Evolutionary conservation across 2,797 vertebrate genomes (phyloP).

Genomic region (Hoplostethus atlanticus): DNA sequence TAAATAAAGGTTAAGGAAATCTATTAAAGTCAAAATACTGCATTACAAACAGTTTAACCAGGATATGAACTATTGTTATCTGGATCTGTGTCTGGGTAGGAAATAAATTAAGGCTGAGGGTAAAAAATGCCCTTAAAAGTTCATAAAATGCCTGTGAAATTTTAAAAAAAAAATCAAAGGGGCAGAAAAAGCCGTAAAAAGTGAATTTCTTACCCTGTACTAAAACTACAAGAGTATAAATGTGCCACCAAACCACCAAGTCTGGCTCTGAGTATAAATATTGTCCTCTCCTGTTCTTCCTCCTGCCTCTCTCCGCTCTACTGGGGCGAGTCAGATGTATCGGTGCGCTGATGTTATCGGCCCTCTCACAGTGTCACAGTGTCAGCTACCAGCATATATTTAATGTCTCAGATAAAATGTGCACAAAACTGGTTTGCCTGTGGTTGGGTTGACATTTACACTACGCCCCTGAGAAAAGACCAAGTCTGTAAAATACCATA

Average conservation of each 20-base stretch:
- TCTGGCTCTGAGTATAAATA: background rate
- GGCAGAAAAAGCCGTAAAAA: no score
- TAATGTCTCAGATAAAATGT: constrained; percentile 23
- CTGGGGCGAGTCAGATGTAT: background rate
- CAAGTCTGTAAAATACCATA: constrained; percentile 62
- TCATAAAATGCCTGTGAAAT: no score
- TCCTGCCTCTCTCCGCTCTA: background rate
- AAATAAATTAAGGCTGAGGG: no score
- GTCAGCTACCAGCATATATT: constrained; percentile 40
- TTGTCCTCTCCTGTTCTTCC: background rate
- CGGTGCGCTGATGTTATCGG: constrained; percentile 20
- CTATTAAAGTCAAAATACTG: background rate
- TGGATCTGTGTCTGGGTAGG: no score
- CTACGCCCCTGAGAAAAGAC: constrained; percentile 46
- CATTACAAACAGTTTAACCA: background rate
- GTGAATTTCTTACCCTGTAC: no score
- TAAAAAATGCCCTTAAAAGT: no score
- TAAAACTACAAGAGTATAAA: no score
- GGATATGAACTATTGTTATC: no score
- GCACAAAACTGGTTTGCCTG: constrained; percentile 39
- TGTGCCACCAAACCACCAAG: background rate
- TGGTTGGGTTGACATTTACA: constrained; percentile 62
- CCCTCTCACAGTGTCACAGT: constrained; percentile 27
- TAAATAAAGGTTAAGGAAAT: background rate
- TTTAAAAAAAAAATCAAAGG: no score